Conservation (phyloP, 2,797 vertebrate genomes). For the Hydrolagus colliei region DNA sequence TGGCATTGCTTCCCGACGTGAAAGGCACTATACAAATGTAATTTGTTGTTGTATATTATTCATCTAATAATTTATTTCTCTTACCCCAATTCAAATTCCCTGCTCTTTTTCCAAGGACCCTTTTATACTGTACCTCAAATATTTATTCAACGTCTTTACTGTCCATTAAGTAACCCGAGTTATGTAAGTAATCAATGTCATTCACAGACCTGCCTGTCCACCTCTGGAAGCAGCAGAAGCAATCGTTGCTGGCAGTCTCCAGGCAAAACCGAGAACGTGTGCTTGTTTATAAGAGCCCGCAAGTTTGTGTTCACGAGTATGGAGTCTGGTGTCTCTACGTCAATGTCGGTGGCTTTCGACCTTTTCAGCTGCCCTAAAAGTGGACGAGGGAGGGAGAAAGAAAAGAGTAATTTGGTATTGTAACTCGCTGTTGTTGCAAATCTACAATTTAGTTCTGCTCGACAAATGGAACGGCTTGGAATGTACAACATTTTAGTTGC, state of each 20-base stretch:
- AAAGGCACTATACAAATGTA: too few relatives aligned
- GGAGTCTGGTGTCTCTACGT: constrained; percentile 95
- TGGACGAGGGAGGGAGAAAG: neutral
- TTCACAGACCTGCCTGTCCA: constrained; percentile 72
- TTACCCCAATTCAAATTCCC: too few relatives aligned
- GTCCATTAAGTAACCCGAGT: too few relatives aligned
- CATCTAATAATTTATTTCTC: too few relatives aligned
- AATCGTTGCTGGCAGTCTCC: constrained; percentile 80
- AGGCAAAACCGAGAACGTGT: constrained; percentile 83
- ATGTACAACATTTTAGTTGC: neutral
- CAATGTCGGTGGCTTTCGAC: constrained; percentile 79
- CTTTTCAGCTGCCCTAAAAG: constrained; percentile 82
- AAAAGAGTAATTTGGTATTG: neutral
- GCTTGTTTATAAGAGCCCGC: constrained; percentile 91
- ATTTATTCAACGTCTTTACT: too few relatives aligned
- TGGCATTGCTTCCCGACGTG: too few relatives aligned
- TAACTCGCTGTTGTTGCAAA: neutral
- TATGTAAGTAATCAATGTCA: too few relatives aligned
- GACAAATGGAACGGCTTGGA: neutral
- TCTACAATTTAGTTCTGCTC: neutral
- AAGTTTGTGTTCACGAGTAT: constrained; percentile 97
- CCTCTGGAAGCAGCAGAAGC: constrained; percentile 80
- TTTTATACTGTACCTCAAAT: too few relatives aligned
- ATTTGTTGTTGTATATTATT: too few relatives aligned
- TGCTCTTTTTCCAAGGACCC: too few relatives aligned